Conservation (phyloP, 2,113 vertebrate genomes). For the Mustela nigripes region DNA sequence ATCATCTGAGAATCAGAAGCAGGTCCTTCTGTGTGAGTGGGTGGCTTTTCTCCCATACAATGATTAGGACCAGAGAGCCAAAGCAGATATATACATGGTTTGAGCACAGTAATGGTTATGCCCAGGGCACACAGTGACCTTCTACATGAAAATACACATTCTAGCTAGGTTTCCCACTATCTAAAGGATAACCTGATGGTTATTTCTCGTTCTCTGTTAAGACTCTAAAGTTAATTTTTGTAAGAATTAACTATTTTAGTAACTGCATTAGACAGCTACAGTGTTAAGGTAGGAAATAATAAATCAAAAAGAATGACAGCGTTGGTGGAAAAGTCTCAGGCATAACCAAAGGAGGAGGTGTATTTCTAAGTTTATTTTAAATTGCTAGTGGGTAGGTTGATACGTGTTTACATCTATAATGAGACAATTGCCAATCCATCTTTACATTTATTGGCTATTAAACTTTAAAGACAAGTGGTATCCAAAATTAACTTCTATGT, state of each 20-base stretch:
- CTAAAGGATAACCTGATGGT: neutral
- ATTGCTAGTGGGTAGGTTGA: neutral
- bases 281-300: neutral
- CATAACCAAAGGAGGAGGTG: neutral
- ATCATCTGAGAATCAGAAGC: neutral
- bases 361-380: neutral
- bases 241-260: neutral
- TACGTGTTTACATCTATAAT: neutral
- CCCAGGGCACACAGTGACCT: neutral
- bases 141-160: neutral
- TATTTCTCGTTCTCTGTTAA: neutral
- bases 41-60: neutral
- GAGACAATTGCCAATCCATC: neutral
- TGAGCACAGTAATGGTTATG: neutral
- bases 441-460: slow-evolving; percentile 50
- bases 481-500: neutral
- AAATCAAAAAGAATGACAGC: neutral
- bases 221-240: neutral
- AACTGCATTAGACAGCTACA: neutral
- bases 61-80: neutral
- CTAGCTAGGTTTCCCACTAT: neutral
- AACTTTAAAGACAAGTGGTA: slow-evolving; percentile 47
- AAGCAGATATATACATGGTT: neutral
- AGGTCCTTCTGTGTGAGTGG: neutral
- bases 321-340: neutral